Percentiles rank a stretch among this genome's conserved stretches.
These are phyloP conservation scores for Petrocephalus zakoni DNA, from an alignment of 2,113 vertebrate species.

Conservation along the genomic window DNA sequence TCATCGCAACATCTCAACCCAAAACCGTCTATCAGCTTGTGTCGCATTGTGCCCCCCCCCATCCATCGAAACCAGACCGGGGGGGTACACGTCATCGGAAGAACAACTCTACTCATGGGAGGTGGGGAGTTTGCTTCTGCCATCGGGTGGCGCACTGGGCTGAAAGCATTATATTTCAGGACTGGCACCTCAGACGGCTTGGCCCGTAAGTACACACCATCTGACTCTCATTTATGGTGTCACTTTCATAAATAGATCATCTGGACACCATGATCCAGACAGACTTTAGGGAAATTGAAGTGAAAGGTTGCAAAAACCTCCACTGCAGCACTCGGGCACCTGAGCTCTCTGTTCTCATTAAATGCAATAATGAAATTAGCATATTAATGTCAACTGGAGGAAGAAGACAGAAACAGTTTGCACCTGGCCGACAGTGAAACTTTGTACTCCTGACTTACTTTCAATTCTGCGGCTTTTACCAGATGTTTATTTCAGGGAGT, in stretches of 20 bases:
- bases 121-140: not conserved
- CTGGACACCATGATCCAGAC: not conserved
- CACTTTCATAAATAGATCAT: conserved; percentile 9
- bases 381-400: conserved; percentile 24
- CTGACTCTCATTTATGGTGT: not conserved
- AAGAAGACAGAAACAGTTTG: conserved; percentile 21
- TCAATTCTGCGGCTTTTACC: not conserved
- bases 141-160: not conserved
- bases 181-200: not conserved
- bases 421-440: conserved; percentile 22
- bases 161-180: not conserved
- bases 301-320: conserved; percentile 1
- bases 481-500: conserved; percentile 17
- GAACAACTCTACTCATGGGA: not conserved
- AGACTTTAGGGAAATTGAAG: conserved; percentile 10
- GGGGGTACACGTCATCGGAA: not conserved
- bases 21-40: not conserved
- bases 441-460: not conserved
- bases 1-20: not conserved
- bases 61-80: not conserved
- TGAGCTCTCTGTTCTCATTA: conserved; percentile 22
- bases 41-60: not conserved
- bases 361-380: conserved; percentile 24
- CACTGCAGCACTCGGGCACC: conserved; percentile 14
- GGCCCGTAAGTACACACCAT: not conserved